Evolutionary conservation across 1,140 invertebrate genomes (phyloP).

Genomic region (Bombus terrestris): DNA sequence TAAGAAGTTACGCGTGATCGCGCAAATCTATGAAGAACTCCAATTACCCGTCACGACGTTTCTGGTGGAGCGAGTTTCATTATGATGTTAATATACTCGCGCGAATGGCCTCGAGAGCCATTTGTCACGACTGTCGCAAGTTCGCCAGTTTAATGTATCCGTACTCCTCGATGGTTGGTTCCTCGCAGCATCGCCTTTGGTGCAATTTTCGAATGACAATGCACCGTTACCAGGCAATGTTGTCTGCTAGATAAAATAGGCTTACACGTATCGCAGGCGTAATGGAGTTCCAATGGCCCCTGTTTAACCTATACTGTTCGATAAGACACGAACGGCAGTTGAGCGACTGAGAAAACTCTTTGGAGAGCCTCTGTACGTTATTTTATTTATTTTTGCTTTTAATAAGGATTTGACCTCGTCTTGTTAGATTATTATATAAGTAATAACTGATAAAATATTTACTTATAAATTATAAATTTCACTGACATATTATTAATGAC

Average conservation of each 20-base stretch:
- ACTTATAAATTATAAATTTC: no score
- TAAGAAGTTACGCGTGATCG: neutral
- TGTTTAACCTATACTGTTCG: neutral
- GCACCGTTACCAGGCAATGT: slow-evolving; percentile 48
- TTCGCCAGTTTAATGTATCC: slow-evolving; percentile 65
- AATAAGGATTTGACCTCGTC: no score
- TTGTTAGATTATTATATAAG: no score
- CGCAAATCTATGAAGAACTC: slow-evolving; percentile 36
- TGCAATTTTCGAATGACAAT: slow-evolving; percentile 60
- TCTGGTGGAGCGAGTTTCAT: slow-evolving; percentile 51
- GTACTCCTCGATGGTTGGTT: slow-evolving; percentile 18
- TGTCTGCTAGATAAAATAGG: slow-evolving; percentile 51
- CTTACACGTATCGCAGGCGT: neutral
- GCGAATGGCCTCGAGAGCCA: slow-evolving; percentile 54
- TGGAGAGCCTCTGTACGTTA: neutral
- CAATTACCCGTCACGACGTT: slow-evolving; percentile 54
- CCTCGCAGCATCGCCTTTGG: slow-evolving; percentile 54
- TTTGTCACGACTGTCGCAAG: slow-evolving; percentile 67
- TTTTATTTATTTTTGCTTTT: neutral
- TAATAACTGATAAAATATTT: no score
- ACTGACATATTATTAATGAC: no score
- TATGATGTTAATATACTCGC: slow-evolving; percentile 59
- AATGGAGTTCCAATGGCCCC: neutral
- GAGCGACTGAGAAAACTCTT: no score
- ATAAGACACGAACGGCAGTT: neutral